A percentile compares a stretch with the other conserved stretches of the same genome.
Conservation (phyloP, 1,140 invertebrate genomes). For the Xylocopa sonorina region DNA sequence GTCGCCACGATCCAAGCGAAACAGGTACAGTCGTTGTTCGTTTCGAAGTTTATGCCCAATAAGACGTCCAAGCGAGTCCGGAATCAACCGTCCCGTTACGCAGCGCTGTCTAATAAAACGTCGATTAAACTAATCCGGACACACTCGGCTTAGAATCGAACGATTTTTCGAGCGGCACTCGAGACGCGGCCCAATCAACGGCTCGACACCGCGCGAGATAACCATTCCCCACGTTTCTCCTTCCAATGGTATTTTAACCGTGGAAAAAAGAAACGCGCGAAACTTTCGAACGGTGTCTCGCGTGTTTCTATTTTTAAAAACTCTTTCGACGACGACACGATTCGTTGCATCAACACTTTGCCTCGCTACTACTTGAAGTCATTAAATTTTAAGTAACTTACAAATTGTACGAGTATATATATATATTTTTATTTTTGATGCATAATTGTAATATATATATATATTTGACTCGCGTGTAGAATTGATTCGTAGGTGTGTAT, state of each 20-base stretch:
- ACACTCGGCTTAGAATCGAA: neutral
- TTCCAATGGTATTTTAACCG: neutral
- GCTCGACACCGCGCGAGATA: constrained; percentile 1
- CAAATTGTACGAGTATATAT: too few species aligned
- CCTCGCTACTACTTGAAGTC: neutral
- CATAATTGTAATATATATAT: too few species aligned
- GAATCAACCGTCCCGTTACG: neutral
- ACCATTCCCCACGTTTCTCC: neutral
- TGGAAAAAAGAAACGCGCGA: neutral
- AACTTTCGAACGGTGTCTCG: constrained; percentile 1
- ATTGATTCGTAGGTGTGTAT: too few species aligned
- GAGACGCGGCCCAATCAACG: constrained; percentile 41
- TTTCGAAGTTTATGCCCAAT: constrained; percentile 8
- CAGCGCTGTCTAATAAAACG: neutral
- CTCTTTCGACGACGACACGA: neutral
- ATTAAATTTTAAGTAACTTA: neutral
- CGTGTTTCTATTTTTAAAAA: neutral
- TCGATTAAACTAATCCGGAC: neutral
- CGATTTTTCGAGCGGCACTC: constrained; percentile 47
- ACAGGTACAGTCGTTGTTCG: constrained; percentile 22
- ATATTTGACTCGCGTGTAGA: too few species aligned
- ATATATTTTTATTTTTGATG: too few species aligned
- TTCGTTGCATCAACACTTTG: neutral
- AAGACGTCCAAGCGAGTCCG: constrained; percentile 1
- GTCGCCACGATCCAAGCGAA: neutral